Base-by-base conservation (phyloP, 2,797 vertebrate species). In the Sylvia borin region DNA sequence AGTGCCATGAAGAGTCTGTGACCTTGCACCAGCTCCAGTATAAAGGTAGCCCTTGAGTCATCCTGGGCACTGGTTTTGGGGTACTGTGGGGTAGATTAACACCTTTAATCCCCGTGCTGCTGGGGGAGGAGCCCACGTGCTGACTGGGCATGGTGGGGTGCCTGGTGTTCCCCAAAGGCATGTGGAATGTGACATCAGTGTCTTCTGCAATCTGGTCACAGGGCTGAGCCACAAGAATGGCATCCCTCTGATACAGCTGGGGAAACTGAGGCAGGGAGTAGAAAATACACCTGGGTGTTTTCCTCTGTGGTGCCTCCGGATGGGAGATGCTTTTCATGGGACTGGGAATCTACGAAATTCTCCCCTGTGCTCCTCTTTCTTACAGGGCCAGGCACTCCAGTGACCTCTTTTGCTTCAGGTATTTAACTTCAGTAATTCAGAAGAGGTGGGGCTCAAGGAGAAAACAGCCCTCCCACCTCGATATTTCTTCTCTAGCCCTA, bases 221-320 rank as follows among this genome's bases (percentile, higher is more conserved):
- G 22, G 10, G 27, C 45, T 92, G 45, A 71, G 34, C 36, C 54
- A 43, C 11, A 24, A 16, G 51, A 20, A 66, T 7, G 26, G 20
- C 18, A 34, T 8, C 10, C n/a, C 25, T 84, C 34, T 67, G 48
- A 55, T 2, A 7, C 0, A 3, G 7, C 12, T 16, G 21, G 22
- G 53, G 83, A 94, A 95, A 94, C 86, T 74, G 93, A 93, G 91
- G 72, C 81, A 62, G 15, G 19, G 38, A 85, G 20, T 5, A 20
- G 36, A 55, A 58, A 61, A 17, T 1, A 54, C 1, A 1, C 13
- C 9, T 31, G 26, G 1, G 4, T 9, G 4, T 53, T 89, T 90
- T 73, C 26, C 27, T 29, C 34, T 31, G 10, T 48, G 14, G 20
- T 58, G 31, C 4, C 13, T 71, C 27, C 2, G 24, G 20, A 18